Conservation (phyloP, 2,888 invertebrate species). For the Nemoura dubitans region DNA sequence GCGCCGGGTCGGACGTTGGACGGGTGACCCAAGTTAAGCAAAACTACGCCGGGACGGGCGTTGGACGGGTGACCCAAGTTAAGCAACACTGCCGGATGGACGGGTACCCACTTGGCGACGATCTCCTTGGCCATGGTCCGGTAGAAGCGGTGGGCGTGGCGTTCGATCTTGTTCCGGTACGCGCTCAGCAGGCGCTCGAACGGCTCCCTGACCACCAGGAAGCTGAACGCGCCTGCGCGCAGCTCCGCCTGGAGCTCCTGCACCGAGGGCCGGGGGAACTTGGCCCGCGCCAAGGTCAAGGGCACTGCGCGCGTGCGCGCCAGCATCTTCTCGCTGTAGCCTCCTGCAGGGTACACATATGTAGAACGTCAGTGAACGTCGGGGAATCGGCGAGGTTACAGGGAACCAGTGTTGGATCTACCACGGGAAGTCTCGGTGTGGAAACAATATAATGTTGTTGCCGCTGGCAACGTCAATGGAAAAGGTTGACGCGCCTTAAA, state of each 20-base stretch:
- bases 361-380: too few relatives aligned
- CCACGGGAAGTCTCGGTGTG: too few relatives aligned
- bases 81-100: too few relatives aligned
- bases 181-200: slow-evolving; percentile 52
- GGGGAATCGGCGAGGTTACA: too few relatives aligned
- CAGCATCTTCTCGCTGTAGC: slow-evolving; percentile 49
- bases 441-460: too few relatives aligned
- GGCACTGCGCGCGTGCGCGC: slow-evolving; percentile 48
- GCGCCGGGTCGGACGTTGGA: too few relatives aligned
- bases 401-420: too few relatives aligned
- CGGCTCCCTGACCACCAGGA: slow-evolving; percentile 52
- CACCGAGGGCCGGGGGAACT: slow-evolving; percentile 50
- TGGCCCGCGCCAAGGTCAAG: slow-evolving; percentile 49
- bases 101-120: slow-evolving; percentile 20
- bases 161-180: slow-evolving; percentile 51
- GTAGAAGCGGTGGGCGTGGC: slow-evolving; percentile 49
- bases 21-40: too few relatives aligned
- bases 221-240: slow-evolving; percentile 49
- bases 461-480: too few relatives aligned
- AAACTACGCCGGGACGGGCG: too few relatives aligned
- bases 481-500: too few relatives aligned
- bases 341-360: slow-evolving; percentile 47
- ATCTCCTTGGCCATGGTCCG: slow-evolving; percentile 50
- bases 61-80: too few relatives aligned
- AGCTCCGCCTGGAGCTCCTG: slow-evolving; percentile 49